These are phyloP conservation scores for Arctocebus calabarensis DNA, from an alignment of 2,797 vertebrate species.

Conservation along the genomic window DNA sequence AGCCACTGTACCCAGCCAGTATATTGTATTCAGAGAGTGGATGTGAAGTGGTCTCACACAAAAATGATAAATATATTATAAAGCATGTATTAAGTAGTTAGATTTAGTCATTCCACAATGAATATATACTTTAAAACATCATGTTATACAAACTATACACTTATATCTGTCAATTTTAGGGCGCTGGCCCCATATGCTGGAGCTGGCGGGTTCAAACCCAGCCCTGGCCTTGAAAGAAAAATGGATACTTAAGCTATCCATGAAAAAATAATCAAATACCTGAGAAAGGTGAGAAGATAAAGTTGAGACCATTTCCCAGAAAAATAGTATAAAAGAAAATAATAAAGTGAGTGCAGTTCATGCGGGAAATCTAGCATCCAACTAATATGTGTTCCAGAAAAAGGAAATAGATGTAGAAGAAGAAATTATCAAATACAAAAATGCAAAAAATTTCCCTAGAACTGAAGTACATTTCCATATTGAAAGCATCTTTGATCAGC, in stretches of 20 bases:
- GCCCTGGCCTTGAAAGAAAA: background rate
- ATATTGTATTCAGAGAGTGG: background rate
- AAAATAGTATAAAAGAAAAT: background rate
- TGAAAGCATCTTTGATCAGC: background rate
- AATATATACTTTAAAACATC: background rate
- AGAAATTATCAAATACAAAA: background rate
- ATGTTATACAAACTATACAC: background rate
- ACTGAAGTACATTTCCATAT: background rate
- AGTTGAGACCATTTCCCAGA: background rate
- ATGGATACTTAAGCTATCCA: background rate
- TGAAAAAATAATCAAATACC: background rate
- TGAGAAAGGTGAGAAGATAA: slow-evolving; percentile 27
- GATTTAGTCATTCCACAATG: background rate
- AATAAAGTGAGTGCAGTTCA: background rate
- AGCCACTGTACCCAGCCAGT: too few species aligned
- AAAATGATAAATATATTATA: background rate
- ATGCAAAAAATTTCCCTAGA: background rate
- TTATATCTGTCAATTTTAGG: background rate
- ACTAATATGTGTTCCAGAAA: background rate
- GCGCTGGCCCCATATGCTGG: too few species aligned
- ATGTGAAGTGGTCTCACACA: background rate
- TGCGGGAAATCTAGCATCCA: background rate
- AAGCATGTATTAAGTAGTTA: background rate
- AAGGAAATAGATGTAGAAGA: background rate
- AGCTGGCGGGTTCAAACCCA: too few species aligned